Conservation (phyloP, 1,140 invertebrate species). For the Ganaspis sp. region DNA sequence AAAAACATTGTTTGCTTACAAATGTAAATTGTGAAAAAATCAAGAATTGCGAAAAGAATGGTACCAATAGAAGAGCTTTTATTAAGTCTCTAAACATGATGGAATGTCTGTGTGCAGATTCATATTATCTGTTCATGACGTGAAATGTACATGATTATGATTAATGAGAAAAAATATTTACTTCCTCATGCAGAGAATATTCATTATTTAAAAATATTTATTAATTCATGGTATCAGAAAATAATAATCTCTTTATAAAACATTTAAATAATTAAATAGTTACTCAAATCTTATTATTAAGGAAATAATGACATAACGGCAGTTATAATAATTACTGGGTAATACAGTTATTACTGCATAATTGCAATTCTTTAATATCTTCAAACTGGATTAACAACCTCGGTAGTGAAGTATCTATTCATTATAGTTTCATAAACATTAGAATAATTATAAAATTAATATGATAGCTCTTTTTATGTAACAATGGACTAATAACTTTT, state of each 20-base stretch:
- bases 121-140: slow-evolving; percentile 1
- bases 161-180: slow-evolving; percentile 11
- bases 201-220: slow-evolving; percentile 9
- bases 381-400: not conserved
- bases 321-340: not conserved
- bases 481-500: too few species aligned
- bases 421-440: not conserved
- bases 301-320: not conserved
- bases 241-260: not conserved
- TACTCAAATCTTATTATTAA: not conserved
- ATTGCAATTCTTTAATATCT: not conserved
- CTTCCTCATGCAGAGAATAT: not conserved
- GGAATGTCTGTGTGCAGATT: too few species aligned
- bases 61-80: too few species aligned
- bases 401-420: not conserved
- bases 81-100: too few species aligned
- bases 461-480: not conserved
- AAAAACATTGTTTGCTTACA: too few species aligned
- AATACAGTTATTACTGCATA: slow-evolving; percentile 10
- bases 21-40: too few species aligned
- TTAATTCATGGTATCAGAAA: not conserved
- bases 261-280: not conserved
- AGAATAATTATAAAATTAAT: not conserved
- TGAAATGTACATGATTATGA: not conserved
- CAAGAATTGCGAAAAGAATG: too few species aligned